Base-by-base conservation (phyloP, 2,888 invertebrate species). In the Philopedon plagiatum region DNA sequence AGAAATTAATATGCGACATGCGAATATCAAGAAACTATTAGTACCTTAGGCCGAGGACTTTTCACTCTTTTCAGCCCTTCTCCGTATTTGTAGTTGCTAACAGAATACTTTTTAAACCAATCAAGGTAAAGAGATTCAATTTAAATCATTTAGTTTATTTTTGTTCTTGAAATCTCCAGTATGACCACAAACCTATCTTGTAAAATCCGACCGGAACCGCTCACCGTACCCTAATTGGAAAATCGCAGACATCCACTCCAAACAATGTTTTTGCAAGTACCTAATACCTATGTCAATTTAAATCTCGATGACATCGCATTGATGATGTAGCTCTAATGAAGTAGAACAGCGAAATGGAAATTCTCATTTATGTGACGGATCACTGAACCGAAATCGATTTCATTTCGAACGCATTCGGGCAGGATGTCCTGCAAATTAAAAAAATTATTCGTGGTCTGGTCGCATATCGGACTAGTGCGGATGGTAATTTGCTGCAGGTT, bases 401-500 rank as follows among this genome's bases (percentile, higher is more conserved):
- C 49, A 49, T 26, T 26, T 4, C 26, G 49, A 13, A 26, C 23
- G 26, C 49, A 49, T 13, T 49, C 13, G 26, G 1, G 26, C 49
- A 4, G 23, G 49, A 49, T 13, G 13, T 49, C 23, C 26, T 4
- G 23, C 23, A 49, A 49, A 49, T 49, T 49, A 49, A 13, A 26
- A 49, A 49, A 49, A 49, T 13, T 13, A 44, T 44, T 18, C 19
- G 41, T 44, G 8, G 41, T 15, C 21, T 5, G 49, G 7, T n/a
- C n/a, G n/a, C n/a, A n/a, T n/a, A n/a, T n/a, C 26, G 5, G 49
- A 49, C 26, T 23, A 13, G 5, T 26, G 26, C 26, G 26, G 49
- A 26, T 26, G 13, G 49, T 49, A 49, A 49, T 49, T 49, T 26
- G 26, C 8, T 19, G 44, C 18, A 44, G 44, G 49, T 49, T 13